phyloP scores from a whole-genome alignment of 2,888 invertebrate species.

The Monochamus alternatus region DNA sequence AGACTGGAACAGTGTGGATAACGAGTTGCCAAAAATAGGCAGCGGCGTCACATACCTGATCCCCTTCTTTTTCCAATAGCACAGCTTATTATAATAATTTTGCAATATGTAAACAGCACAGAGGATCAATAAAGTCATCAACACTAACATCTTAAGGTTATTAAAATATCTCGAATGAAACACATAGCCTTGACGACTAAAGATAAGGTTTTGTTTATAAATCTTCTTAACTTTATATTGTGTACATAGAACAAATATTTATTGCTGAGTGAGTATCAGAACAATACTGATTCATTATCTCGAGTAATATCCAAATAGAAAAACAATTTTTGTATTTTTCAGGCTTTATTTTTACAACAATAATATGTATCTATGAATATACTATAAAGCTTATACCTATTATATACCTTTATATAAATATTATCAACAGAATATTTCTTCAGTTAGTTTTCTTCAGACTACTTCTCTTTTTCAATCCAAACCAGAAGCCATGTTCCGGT shows the following conservation, averaged over 20 bases:
- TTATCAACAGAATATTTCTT: neutral
- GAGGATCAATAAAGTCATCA: neutral
- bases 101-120: conserved; percentile 9
- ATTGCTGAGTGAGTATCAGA: too few species aligned
- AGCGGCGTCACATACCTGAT: conserved; percentile 49
- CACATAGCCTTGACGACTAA: neutral
- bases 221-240: neutral
- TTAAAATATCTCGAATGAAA: neutral
- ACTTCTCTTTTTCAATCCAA: neutral
- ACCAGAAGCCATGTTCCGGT: too few species aligned
- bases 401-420: too few species aligned
- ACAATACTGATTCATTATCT: too few species aligned
- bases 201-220: conserved; percentile 2
- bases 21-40: conserved; percentile 50
- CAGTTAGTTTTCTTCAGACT: neutral
- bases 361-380: too few species aligned
- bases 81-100: conserved; percentile 37
- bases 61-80: conserved; percentile 46
- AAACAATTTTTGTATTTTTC: too few species aligned
- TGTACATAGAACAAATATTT: too few species aligned
- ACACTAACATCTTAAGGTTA: conserved; percentile 3
- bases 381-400: too few species aligned
- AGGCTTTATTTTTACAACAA: too few species aligned
- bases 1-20: conserved; percentile 43
- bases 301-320: too few species aligned